Base-by-base conservation (phyloP, 2,113 vertebrate genomes). In the Herpetotheres cachinnans region DNA sequence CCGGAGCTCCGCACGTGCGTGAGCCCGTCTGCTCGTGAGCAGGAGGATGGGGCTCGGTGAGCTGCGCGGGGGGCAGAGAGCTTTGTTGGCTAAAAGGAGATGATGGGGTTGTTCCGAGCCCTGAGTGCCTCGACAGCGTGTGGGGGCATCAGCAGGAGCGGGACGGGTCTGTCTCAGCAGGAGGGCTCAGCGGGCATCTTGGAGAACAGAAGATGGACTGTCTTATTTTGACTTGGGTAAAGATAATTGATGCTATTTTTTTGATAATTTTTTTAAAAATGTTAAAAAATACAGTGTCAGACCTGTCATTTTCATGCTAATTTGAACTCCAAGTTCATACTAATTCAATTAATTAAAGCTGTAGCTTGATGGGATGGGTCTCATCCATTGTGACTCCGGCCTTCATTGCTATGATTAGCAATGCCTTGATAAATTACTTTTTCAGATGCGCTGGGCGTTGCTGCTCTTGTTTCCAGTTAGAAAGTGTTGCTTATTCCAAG, bases 121-220 rank as follows among this genome's bases (percentile, higher is more conserved):
- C 29, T 0, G 1, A 42, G 55, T 8, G 36, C 27, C 79, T 52
- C 1, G 1, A 79, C 34, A 55, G 49, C 1, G 1, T 1, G 0
- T 12, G 52, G 42, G 16, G 24, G 7, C 47, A n/a, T 17, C 26
- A 11, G 30, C 6, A 2, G 66, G 77, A 82, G 50, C 2, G 0
- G 32, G 18, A 14, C 1, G 1, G 27, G 38, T 66, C 62, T 52
- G 9, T 55, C 47, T 21, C 3, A 2, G 83, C 15, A 24, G 30
- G 32, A 61, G 58, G 44, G 4, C 21, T 70, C 34, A 21, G 6
- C 4, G 0, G 26, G 20, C 22, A 13, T 20, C 54, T 20, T 40
- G n/a, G 63, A 36, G 44, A 76, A 40, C 44, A 42, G 50, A 56
- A 63, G 26, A 36, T 14, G 20, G 16, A 26, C 61, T 36, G 13